phyloP scores from a whole-genome alignment of 2,888 invertebrate genomes.

The Tipula vernalis region DNA sequence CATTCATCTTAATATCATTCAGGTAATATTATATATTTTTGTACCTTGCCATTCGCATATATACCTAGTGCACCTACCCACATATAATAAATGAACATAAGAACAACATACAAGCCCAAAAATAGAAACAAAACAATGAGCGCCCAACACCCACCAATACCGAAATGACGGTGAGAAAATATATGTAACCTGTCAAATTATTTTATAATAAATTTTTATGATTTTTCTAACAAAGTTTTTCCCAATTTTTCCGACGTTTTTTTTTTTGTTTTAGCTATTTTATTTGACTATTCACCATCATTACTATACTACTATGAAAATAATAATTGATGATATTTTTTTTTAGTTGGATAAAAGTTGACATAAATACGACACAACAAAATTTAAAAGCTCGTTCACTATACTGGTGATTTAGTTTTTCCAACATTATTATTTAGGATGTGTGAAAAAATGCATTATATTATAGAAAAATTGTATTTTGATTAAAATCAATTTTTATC shows the following conservation, averaged over 20 bases:
- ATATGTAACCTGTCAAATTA: conserved; percentile 4
- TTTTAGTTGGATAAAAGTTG: neutral
- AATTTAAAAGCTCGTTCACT: neutral
- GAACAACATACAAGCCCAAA: neutral
- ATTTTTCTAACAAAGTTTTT: conserved; percentile 4
- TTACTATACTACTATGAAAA: neutral
- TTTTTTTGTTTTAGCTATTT: neutral
- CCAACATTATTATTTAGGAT: neutral
- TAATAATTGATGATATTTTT: neutral
- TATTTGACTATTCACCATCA: neutral
- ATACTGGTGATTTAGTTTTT: neutral
- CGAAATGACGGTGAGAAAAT: neutral
- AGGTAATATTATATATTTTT: neutral
- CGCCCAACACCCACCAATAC: neutral
- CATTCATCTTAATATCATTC: neutral
- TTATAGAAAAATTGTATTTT: neutral
- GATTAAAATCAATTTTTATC: neutral
- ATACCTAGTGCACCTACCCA: neutral
- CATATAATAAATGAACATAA: neutral
- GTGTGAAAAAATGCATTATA: neutral
- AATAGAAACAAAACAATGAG: neutral
- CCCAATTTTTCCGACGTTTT: neutral
- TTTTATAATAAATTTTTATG: conserved; percentile 4
- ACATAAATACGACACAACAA: neutral
- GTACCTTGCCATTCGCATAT: neutral